A percentile compares a stretch with the other conserved stretches of the same genome.
Evolutionary conservation across 2,113 vertebrate genomes (phyloP).

Genomic region (Ardeotis arabs): DNA sequence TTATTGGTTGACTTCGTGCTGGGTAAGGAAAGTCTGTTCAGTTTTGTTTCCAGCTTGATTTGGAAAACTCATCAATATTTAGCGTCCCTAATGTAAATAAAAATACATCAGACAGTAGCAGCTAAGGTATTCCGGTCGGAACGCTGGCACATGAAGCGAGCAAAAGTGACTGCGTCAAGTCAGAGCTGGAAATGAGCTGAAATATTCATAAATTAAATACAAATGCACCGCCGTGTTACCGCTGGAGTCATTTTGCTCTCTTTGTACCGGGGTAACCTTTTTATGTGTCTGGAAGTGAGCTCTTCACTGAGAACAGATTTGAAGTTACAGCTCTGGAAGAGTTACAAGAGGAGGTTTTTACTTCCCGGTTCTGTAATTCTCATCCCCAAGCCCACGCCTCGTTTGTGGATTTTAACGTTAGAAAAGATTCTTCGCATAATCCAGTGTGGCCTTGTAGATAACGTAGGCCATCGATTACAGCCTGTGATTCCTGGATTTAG

Average conservation of each 20-base stretch:
- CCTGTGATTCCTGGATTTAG: not conserved
- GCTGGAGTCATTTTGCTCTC: not conserved
- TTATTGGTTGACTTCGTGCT: not conserved
- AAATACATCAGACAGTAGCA: not conserved
- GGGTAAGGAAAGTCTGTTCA: not conserved
- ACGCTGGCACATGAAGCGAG: not conserved
- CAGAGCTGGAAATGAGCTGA: not conserved
- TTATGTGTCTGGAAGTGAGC: not conserved
- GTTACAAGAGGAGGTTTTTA: not conserved
- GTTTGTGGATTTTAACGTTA: not conserved
- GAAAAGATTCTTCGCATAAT: not conserved
- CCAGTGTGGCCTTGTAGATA: not conserved
- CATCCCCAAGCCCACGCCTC: accelerated
- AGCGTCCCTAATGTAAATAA: not conserved
- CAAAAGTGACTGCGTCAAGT: not conserved
- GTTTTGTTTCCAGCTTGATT: not conserved
- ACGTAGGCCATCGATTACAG: not conserved
- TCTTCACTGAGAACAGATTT: not conserved
- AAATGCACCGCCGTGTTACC: not conserved
- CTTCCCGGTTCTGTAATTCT: not conserved
- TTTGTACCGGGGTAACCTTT: not conserved
- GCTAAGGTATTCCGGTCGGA: not conserved
- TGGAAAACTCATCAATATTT: not conserved
- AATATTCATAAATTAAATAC: not conserved
- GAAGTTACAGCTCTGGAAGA: not conserved